These are phyloP conservation scores for Neosalanx taihuensis DNA, from an alignment of 2,797 vertebrate species.

Conservation along the genomic window DNA sequence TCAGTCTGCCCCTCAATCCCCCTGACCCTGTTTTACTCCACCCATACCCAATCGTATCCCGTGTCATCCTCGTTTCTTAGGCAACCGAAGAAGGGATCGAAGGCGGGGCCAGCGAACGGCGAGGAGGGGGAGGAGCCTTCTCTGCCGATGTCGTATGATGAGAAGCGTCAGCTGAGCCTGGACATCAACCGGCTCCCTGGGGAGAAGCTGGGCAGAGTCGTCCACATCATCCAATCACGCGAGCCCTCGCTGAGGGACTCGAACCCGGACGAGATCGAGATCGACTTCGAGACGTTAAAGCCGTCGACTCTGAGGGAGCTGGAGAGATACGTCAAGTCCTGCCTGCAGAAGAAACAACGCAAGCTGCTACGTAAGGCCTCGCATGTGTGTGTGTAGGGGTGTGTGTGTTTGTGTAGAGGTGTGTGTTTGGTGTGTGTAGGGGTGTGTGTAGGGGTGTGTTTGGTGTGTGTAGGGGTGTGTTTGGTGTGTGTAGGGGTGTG, in stretches of 20 bases:
- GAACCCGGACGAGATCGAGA: slow-evolving; percentile 93
- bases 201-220: slow-evolving; percentile 88
- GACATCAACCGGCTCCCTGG: slow-evolving; percentile 95
- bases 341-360: slow-evolving; percentile 86
- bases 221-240: slow-evolving; percentile 90
- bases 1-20: too few relatives aligned
- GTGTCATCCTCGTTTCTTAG: slow-evolving; percentile 55
- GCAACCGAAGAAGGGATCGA: slow-evolving; percentile 88
- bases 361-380: slow-evolving; percentile 89
- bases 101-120: slow-evolving; percentile 76
- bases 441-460: not conserved
- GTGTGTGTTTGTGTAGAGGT: too few relatives aligned
- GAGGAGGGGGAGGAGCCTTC: slow-evolving; percentile 80
- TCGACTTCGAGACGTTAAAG: slow-evolving; percentile 95
- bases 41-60: too few relatives aligned
- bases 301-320: slow-evolving; percentile 90
- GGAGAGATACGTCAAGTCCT: slow-evolving; percentile 89
- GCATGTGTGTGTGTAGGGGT: not conserved
- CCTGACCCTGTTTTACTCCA: not conserved
- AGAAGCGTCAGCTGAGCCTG: slow-evolving; percentile 94
- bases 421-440: not conserved
- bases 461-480: not conserved
- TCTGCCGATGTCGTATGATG: slow-evolving; percentile 91
- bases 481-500: not conserved
- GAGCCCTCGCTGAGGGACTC: slow-evolving; percentile 86